These are phyloP conservation scores for Ceratitis capitata DNA, from an alignment of 1,140 invertebrate species.

Conservation along the genomic window DNA sequence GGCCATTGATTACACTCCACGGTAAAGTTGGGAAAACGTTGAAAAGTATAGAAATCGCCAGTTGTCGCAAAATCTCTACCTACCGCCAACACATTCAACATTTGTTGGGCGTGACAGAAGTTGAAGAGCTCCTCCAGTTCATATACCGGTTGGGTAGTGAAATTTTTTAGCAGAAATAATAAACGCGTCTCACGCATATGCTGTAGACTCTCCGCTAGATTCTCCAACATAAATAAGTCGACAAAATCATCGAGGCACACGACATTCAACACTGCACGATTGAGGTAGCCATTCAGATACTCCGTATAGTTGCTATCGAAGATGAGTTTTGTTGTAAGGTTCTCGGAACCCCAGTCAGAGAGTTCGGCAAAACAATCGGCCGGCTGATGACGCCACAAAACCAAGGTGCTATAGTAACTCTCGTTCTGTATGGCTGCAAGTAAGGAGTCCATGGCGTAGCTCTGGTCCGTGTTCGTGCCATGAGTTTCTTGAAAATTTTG, in stretches of 20 bases:
- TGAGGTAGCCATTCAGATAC: background rate
- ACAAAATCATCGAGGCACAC: background rate
- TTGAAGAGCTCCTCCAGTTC: background rate
- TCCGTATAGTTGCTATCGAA: background rate
- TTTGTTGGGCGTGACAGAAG: background rate
- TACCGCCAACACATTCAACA: conserved; percentile 29
- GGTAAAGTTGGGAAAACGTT: background rate
- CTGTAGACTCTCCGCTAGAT: background rate
- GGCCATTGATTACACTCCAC: background rate
- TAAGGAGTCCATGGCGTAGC: background rate
- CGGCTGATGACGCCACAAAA: background rate
- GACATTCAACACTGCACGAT: background rate
- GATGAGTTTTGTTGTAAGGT: background rate
- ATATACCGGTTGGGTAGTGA: background rate
- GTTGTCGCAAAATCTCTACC: background rate
- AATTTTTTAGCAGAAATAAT: background rate
- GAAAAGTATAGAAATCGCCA: background rate
- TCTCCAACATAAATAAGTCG: background rate
- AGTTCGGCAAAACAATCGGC: background rate
- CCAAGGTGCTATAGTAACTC: background rate
- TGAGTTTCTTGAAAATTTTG: too few relatives aligned
- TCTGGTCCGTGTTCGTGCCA: background rate
- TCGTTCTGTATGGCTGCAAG: background rate
- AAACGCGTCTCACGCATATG: background rate
- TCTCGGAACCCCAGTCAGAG: background rate